Evolutionary conservation across 2,888 invertebrate species (phyloP).

Genomic region (Hirtodrosophila cameraria): DNA sequence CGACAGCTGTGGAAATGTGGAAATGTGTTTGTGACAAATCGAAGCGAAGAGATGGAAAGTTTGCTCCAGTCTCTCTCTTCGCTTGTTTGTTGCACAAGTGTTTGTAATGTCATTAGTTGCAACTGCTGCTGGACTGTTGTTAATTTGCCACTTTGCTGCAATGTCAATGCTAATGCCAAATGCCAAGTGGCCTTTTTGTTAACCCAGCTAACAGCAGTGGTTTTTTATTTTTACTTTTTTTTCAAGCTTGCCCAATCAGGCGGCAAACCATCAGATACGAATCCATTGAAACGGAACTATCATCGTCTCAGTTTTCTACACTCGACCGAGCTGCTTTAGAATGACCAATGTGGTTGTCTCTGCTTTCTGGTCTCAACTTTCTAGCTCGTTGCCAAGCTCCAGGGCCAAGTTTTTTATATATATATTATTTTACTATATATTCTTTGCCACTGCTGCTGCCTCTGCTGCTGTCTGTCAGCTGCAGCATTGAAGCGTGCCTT

Average conservation of each 20-base stretch:
- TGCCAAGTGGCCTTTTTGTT: slow-evolving; percentile 38
- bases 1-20: slow-evolving; percentile 67
- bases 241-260: slow-evolving; percentile 32
- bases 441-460: slow-evolving; percentile 6
- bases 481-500: slow-evolving; percentile 46
- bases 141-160: slow-evolving; percentile 54
- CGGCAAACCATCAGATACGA: slow-evolving; percentile 48
- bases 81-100: slow-evolving; percentile 28
- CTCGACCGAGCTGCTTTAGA: slow-evolving; percentile 33
- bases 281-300: slow-evolving; percentile 67
- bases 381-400: slow-evolving; percentile 21
- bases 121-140: slow-evolving; percentile 31
- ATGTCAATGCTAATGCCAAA: slow-evolving; percentile 45
- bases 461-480: slow-evolving; percentile 36
- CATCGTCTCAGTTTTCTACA: slow-evolving; percentile 64
- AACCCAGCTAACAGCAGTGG: slow-evolving; percentile 20
- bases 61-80: slow-evolving; percentile 19
- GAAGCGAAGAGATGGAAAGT: slow-evolving; percentile 50
- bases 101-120: slow-evolving; percentile 42
- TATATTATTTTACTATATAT: background rate
- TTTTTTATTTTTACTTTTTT: too few relatives aligned
- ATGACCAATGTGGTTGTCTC: slow-evolving; percentile 56
- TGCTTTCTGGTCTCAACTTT: slow-evolving; percentile 53
- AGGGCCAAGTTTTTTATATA: slow-evolving; percentile 39
- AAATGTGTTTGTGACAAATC: slow-evolving; percentile 52